Evolutionary conservation across 2,888 invertebrate species (phyloP), one percentile per base, ranked within the genome.

Genomic region (Hirtodrosophila trivittata): DNA sequence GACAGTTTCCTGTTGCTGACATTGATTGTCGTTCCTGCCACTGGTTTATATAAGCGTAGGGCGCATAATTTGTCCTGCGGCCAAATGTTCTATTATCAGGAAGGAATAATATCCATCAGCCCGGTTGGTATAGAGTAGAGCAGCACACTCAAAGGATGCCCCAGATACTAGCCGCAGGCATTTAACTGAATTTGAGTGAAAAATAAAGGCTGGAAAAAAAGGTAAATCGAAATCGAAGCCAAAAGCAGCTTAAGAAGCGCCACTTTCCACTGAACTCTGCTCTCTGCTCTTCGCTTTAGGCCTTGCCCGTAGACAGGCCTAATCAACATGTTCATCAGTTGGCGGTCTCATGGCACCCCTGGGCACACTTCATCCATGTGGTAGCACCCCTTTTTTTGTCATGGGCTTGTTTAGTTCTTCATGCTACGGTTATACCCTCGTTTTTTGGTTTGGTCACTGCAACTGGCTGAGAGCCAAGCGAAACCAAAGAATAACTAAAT

Each of bases 51-150:
- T 66, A 58, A 46, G 66, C n/a, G n/a, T n/a, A n/a, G 35, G 47
- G 41, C 46, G 66, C 64, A 69, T 78, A 87, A 86, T 87, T 87
- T 83, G 74, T 72, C 83, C 76, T 67, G 65, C 77, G 76, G 86
- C 76, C 72, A 82, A 76, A 78, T 65, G 66, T 86, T 75, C 87
- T 83, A 85, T 87, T 82, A 86, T 77, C 74, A 59, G 37, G 35
- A 14, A 57, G 71, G 65, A 75, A 76, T 72, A 77, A 84, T 78
- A 78, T 71, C 67, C 67, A 58, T 57, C 45, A 59, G 62, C 54
- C 32, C 6, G 33, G 49, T 16, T n/a, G n/a, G n/a, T n/a, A n/a
- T n/a, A n/a, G n/a, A n/a, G n/a, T n/a, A 25, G 13, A 32, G 46
- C n/a, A 52, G 47, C 56, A 51, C 56, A 60, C 60, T 57, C 45